Base-by-base conservation (phyloP, 2,888 invertebrate genomes). In the Acronicta psi region DNA sequence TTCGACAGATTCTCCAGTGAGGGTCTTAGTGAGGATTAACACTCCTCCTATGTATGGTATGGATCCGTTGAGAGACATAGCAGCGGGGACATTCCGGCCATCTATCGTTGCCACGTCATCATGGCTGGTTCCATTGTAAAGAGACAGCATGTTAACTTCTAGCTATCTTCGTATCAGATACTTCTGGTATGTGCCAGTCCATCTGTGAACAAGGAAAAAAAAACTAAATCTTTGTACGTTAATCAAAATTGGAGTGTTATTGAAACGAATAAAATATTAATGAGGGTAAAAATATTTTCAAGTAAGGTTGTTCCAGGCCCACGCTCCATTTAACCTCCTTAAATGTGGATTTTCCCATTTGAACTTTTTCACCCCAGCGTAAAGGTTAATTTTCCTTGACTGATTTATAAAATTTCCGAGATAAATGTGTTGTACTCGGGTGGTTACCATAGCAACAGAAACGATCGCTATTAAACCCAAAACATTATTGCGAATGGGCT, bases 1-100 rank as follows among this genome's bases (percentile, higher is more conserved):
- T 76, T 92, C 93, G 2, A 91, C 81, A 5, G 91, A 88, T 69
- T 93, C 93, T 59, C 93, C 93, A 4, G 91, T 85, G 25, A 94
- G 83, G 14, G 93, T 92, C 65, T 92, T 93, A 6, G 91, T 91
- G 69, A 93, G 81, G 68, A 94, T 92, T 36, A 89, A 69, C 53
- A 92, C 88, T 60, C 92, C 92, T 66, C 87, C 86, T 25, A 87
- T 44, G 63, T 86, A 85, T 7, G 82, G 34, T 34, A 34, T 75
- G 29, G 89, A 83, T 55, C 84, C 84, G 83, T 92, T 93, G 59
- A 88, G 77, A 81, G 84, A 83, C 92, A 93, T 92, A 69, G 83
- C 85, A 69, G 83, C 75, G 66, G 82, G 75, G 34, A 79, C 89
- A 88, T 89, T 74, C 71, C 84, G 83, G 55, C 72, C 76, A 16